Evolutionary conservation across 1,140 invertebrate species (phyloP).

Genomic region (Cryptotermes secundus): DNA sequence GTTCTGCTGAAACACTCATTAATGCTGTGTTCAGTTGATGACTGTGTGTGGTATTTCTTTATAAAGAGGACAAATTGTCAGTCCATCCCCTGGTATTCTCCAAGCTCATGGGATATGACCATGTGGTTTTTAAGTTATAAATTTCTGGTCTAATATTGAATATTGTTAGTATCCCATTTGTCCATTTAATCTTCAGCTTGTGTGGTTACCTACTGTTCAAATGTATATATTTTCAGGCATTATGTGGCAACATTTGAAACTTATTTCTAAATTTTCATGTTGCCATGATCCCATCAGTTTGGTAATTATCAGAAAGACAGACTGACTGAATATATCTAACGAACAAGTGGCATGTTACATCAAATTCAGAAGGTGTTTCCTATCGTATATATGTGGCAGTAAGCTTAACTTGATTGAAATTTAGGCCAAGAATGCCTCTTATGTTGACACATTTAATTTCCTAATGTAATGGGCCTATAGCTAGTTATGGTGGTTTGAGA

Average conservation of each 20-base stretch:
- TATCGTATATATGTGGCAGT: background rate
- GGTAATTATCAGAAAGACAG: background rate
- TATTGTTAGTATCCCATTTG: background rate
- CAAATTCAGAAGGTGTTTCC: background rate
- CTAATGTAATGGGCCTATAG: background rate
- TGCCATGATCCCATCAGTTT: background rate
- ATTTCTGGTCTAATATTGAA: background rate
- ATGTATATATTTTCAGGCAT: background rate
- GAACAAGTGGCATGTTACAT: background rate
- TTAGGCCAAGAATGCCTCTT: background rate
- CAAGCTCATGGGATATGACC: background rate
- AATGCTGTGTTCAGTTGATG: background rate
- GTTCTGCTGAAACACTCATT: background rate
- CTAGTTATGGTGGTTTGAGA: background rate
- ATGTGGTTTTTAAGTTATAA: background rate
- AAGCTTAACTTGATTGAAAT: background rate
- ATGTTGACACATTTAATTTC: background rate
- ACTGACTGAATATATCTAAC: background rate
- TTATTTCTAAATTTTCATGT: background rate
- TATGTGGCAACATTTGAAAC: background rate
- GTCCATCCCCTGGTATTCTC: background rate
- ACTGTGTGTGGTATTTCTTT: background rate
- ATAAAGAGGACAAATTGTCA: background rate
- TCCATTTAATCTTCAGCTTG: background rate
- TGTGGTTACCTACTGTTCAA: background rate